Base-by-base conservation (phyloP, 2,797 vertebrate genomes). In the Schizopygopsis malacanthus region DNA sequence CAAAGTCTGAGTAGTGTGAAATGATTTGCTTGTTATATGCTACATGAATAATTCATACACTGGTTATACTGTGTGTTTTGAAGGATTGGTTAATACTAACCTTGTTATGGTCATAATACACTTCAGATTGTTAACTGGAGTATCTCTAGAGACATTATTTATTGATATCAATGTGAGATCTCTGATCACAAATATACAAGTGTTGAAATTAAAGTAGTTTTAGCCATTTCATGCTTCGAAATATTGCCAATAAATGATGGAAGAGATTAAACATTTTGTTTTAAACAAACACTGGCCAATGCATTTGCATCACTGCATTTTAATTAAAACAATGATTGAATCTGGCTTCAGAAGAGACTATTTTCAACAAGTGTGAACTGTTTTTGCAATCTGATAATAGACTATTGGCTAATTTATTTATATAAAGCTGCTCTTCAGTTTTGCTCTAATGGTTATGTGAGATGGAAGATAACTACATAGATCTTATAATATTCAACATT, bases 401-500 rank as follows among this genome's bases (percentile, higher is more conserved):
- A 61, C 59, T 28, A 61, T 45, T 54, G 56, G 41, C 41, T n/a
- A n/a, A 39, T 65, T 39, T 50, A 75, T 65, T 50, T 39, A 47
- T 39, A 47, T 28, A 45, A 39, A 63, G 11, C 22, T 39, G 61
- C 8, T 56, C 11, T 70, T 70, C 12, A 15, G 9, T 84, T 78
- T 84, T 22, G 22, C n/a, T 69, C 22, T 56, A 33, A 84, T 84
- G 18, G 73, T 78, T 45, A 3, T 59, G 22, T 41, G 22, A 41
- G 45, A 76, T n/a, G 45, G 28, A 65, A 39, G 28, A 79, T 70
- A 56, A 37, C 25, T 52, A 11, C 25, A 28, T 79, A 47, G 67
- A 69, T 28, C 15, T 12, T 56, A 37, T 70, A 45, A 78, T 79
- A 79, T 59, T 43, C 63, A 79, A 54, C 65, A 59, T 61, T 79